These are phyloP conservation scores for Halyomorpha halys DNA, from an alignment of 1,140 invertebrate species.

Conservation along the genomic window DNA sequence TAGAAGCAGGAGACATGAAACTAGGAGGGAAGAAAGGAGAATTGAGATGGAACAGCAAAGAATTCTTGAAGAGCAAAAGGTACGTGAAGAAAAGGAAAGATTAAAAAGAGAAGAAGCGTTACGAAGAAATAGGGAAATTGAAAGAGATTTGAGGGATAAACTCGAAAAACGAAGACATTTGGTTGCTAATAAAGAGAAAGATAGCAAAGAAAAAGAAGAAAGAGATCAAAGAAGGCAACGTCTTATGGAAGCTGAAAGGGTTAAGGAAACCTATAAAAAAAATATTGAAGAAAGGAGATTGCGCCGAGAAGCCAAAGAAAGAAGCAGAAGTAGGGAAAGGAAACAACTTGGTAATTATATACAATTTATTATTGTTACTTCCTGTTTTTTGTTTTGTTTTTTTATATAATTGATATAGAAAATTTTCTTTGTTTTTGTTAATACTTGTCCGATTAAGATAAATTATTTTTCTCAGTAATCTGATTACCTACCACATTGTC, in stretches of 20 bases:
- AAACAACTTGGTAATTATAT: slow-evolving; percentile 20
- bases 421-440: no score
- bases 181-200: slow-evolving; percentile 13
- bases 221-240: slow-evolving; percentile 22
- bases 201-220: slow-evolving; percentile 13
- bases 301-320: slow-evolving; percentile 27
- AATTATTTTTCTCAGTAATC: no score
- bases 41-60: slow-evolving; percentile 21
- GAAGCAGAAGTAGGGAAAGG: slow-evolving; percentile 27
- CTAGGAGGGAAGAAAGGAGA: slow-evolving; percentile 18
- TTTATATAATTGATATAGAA: no score
- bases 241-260: slow-evolving; percentile 30
- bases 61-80: slow-evolving; percentile 16
- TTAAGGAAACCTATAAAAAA: slow-evolving; percentile 29
- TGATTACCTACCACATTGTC: no score
- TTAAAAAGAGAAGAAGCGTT: slow-evolving; percentile 19
- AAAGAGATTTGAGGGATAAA: slow-evolving; percentile 15
- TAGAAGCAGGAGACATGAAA: slow-evolving; percentile 22
- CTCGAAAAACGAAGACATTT: slow-evolving; percentile 18
- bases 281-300: slow-evolving; percentile 30
- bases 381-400: no score
- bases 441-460: no score
- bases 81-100: slow-evolving; percentile 21
- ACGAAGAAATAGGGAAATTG: slow-evolving; percentile 4
- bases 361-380: no score